A percentile compares a stretch with the other conserved stretches of the same genome.
phyloP scores from a whole-genome alignment of 2,797 vertebrate species.

The Sciaenops ocellatus region DNA sequence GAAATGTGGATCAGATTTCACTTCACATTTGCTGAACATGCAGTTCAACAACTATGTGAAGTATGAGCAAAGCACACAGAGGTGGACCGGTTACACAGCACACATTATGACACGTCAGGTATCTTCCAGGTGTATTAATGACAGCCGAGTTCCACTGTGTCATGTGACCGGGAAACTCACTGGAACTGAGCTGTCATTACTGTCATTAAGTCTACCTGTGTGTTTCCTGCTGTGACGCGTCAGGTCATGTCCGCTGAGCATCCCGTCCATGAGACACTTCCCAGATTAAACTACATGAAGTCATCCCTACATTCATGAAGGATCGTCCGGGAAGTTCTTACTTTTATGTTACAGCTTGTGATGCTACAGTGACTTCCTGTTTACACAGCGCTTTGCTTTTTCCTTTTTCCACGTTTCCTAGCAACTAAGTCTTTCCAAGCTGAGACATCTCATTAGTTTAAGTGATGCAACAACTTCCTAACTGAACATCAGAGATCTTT shows the following conservation, averaged over 20 bases:
- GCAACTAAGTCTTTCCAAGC: background rate
- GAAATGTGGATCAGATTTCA: background rate
- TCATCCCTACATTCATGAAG: background rate
- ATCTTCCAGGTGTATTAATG: no score
- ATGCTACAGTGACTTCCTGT: background rate
- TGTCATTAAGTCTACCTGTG: no score
- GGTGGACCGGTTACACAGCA: no score
- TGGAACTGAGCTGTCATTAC: no score
- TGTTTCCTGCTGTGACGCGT: no score
- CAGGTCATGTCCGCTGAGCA: no score
- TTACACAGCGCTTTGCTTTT: background rate
- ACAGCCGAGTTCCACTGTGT: no score
- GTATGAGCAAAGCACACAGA: background rate
- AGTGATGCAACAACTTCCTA: background rate
- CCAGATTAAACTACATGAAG: background rate
- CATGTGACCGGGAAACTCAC: no score
- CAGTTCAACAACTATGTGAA: background rate
- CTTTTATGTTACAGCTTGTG: background rate
- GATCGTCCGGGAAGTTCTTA: background rate
- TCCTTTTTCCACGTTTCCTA: background rate
- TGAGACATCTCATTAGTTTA: background rate
- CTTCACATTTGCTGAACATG: background rate
- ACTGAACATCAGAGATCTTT: no score
- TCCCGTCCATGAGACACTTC: no score
- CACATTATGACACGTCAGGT: no score